These are phyloP conservation scores for Panthera leo DNA, from an alignment of 2,113 vertebrate species.

Conservation along the genomic window DNA sequence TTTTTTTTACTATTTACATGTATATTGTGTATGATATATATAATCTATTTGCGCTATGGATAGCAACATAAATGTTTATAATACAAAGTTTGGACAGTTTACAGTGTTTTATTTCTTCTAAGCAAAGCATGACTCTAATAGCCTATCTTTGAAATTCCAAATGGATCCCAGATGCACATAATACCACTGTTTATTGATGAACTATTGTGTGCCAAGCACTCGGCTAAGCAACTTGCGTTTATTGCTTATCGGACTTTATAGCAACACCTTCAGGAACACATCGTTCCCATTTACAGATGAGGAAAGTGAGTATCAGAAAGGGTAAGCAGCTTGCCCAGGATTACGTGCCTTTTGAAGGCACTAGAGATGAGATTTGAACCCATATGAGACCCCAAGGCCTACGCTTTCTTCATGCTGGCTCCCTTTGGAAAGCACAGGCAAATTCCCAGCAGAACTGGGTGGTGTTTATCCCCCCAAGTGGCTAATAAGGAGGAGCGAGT, in stretches of 20 bases:
- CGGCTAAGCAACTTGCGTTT: not conserved
- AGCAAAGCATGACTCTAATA: not conserved
- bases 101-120: not conserved
- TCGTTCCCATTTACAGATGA: not conserved
- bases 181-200: not conserved
- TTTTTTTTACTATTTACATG: not conserved
- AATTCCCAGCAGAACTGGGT: not conserved
- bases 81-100: not conserved
- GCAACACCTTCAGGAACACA: not conserved
- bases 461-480: not conserved
- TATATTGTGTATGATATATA: not conserved
- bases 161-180: not conserved
- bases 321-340: not conserved
- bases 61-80: not conserved
- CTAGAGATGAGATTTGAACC: not conserved
- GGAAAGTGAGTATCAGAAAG: not conserved
- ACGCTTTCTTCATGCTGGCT: not conserved
- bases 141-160: constrained; percentile 12
- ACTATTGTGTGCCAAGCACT: not conserved
- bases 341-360: not conserved
- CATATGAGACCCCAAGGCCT: not conserved
- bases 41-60: not conserved
- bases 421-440: not conserved
- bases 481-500: rapidly evolving
- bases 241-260: not conserved